phyloP scores from a whole-genome alignment of 2,797 vertebrate species.

The Glyptemys insculpta region DNA sequence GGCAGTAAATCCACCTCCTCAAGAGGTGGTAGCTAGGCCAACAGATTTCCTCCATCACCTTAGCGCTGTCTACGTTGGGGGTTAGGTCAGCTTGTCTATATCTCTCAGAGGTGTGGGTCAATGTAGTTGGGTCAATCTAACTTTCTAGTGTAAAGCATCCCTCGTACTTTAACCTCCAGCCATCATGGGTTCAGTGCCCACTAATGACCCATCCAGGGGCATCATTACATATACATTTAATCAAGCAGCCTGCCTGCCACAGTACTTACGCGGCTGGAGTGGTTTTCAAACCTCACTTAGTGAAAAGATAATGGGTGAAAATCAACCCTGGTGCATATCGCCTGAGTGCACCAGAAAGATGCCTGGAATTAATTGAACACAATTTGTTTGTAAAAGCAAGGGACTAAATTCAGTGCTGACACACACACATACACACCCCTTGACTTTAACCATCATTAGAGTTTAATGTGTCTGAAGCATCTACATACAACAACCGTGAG shows the following conservation, averaged over 20 bases:
- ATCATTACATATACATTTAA: background rate
- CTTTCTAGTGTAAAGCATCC: background rate
- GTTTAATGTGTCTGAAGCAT: background rate
- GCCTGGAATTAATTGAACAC: background rate
- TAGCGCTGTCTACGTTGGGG: background rate
- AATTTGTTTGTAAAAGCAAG: background rate
- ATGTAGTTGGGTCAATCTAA: background rate
- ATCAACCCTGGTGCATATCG: background rate
- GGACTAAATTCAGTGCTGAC: background rate
- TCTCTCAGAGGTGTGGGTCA: background rate
- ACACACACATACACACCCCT: background rate
- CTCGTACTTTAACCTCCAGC: background rate
- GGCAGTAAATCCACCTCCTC: no score
- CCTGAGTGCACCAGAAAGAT: background rate
- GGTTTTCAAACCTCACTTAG: background rate
- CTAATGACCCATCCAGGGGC: background rate
- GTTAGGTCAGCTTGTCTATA: background rate
- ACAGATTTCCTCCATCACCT: background rate
- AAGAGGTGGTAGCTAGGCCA: background rate
- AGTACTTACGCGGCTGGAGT: background rate
- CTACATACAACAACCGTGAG: background rate
- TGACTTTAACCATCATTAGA: background rate
- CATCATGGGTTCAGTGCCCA: background rate
- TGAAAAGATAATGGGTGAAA: background rate
- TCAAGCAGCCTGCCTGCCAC: background rate